phyloP scores from a whole-genome alignment of 30 jellyfish, hydroid and myxozoan genomes.

The Nemopilema nomurai region DNA sequence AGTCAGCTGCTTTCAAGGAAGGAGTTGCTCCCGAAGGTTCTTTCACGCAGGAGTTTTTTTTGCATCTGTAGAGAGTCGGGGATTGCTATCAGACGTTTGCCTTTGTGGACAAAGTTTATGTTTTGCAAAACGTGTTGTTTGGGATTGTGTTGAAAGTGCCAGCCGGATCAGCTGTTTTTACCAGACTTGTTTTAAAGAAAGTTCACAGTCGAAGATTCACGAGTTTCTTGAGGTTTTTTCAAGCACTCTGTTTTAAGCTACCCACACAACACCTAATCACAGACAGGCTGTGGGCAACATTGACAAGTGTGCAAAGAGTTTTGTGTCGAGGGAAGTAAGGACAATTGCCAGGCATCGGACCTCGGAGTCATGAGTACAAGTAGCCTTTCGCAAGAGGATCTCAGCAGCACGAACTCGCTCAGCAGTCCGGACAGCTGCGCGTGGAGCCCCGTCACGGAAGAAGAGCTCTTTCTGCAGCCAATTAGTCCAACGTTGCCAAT shows the following conservation, averaged over 20 bases:
- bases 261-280: not conserved
- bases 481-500: slow-evolving; percentile 66
- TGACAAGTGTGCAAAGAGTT: slow-evolving; percentile 38
- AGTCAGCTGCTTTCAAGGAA: not conserved
- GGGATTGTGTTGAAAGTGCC: not conserved
- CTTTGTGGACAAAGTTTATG: too few species aligned
- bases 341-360: slow-evolving; percentile 29
- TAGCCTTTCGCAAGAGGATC: slow-evolving; percentile 43
- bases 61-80: too few species aligned
- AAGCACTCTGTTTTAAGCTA: slow-evolving; percentile 4
- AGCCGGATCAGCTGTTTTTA: not conserved
- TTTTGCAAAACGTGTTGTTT: too few species aligned
- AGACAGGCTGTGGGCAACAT: slow-evolving; percentile 52
- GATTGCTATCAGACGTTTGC: too few species aligned
- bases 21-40: not conserved
- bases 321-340: not conserved
- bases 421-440: slow-evolving; percentile 48
- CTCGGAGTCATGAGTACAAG: slow-evolving; percentile 48
- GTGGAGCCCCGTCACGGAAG: slow-evolving; percentile 61
- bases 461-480: slow-evolving; percentile 54
- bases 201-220: not conserved
- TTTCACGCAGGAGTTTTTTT: too few species aligned
- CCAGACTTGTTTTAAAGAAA: not conserved
- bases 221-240: not conserved
- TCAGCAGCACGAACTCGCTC: slow-evolving; percentile 47